phyloP scores from a whole-genome alignment of 1,140 invertebrate genomes.

The Babylonia areolata region DNA sequence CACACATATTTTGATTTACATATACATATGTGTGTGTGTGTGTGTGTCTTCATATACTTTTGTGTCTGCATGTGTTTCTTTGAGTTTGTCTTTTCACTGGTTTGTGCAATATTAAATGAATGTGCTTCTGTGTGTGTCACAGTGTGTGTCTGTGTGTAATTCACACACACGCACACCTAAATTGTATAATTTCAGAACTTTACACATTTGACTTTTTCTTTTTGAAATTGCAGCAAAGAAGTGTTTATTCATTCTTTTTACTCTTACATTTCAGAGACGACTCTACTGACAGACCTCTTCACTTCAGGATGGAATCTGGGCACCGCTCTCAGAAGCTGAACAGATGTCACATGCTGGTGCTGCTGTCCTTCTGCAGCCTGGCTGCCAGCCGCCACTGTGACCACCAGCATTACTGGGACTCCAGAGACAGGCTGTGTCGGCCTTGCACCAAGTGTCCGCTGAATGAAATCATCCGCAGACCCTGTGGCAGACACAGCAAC shows the following conservation, averaged over 20 bases:
- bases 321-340: too few relatives aligned
- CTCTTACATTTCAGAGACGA: too few relatives aligned
- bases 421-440: background rate
- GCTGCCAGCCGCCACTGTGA: slow-evolving; percentile 18
- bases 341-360: background rate
- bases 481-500: slow-evolving; percentile 44
- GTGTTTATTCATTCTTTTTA: too few relatives aligned
- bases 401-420: slow-evolving; percentile 32
- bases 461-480: slow-evolving; percentile 54
- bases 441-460: slow-evolving; percentile 48
- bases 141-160: background rate
- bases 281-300: too few relatives aligned
- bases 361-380: background rate
- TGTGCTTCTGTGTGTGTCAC: background rate
- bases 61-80: background rate
- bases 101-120: slow-evolving; percentile 9
- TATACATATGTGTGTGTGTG: slow-evolving; percentile 1
- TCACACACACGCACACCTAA: too few relatives aligned
- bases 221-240: too few relatives aligned
- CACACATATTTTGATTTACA: too few relatives aligned
- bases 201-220: too few relatives aligned
- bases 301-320: too few relatives aligned
- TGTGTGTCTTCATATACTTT: background rate
- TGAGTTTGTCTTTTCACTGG: background rate
- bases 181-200: too few relatives aligned